Base-by-base conservation (phyloP, 2,888 invertebrate genomes). In the Campoplex nolae region DNA sequence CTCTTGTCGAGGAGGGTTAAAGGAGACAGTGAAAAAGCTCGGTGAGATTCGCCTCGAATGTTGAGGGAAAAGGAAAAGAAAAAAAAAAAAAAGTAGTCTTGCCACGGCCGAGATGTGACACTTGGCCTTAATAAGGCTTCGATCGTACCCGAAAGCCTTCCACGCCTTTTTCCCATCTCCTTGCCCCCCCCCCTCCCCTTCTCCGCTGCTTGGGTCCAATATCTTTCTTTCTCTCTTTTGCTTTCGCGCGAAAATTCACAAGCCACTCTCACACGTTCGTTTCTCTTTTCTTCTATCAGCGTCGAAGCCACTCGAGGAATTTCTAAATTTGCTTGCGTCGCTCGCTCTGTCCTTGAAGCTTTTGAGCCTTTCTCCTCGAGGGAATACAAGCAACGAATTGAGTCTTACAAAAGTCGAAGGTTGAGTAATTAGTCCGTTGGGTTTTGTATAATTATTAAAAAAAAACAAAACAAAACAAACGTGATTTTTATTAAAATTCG, bases 61-160 rank as follows among this genome's bases (percentile, higher is more conserved):
- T 32, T 58, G 54, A 68, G 80, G 74, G 81, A 71, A 83, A 80
- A 79, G 75, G 74, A 51, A 35, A 79, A 74, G 74, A 51, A 35
- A 23, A 23, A 23, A 23, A 77, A 74, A 74, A 58, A 62, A 32
- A 45, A 38, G 38, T 16, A 51, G 62, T 83, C 83, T 86, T 88
- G 84, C 89, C 88, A 89, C 88, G 89, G 88, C 86, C 89, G 87
- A 88, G 89, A 84, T 82, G 91, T 90, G 92, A 91, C 90, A 91
- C 93, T 93, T 92, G 92, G 92, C 92, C 93, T 92, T 93, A 93
- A 93, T 93, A 92, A 93, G 91, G 88, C 90, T 91, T 92, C 92
- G 92, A 93, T 92, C 91, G 89, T 89, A 87, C 80, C 78, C 78
- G 83, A 85, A 88, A 88, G 86, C 74, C 81, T 48, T 75, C 65